These are phyloP conservation scores for Phaonia tiefii DNA, from an alignment of 2,888 invertebrate species.

Conservation along the genomic window DNA sequence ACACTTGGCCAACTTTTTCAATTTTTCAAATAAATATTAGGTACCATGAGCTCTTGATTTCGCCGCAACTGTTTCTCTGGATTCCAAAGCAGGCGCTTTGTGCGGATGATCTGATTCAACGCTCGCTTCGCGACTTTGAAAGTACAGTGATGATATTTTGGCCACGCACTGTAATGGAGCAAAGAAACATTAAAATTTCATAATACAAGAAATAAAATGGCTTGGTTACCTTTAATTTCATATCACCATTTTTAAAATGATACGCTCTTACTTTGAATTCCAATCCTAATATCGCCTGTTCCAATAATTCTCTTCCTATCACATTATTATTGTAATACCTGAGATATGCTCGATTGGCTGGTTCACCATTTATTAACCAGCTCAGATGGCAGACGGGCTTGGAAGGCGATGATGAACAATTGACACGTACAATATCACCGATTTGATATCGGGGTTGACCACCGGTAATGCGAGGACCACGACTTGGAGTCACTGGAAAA, in stretches of 20 bases:
- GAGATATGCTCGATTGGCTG: slow-evolving; percentile 83
- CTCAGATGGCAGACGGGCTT: slow-evolving; percentile 90
- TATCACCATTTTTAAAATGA: slow-evolving; percentile 91
- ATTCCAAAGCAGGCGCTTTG: slow-evolving; percentile 88
- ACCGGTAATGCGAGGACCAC: slow-evolving; percentile 90
- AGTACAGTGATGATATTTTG: slow-evolving; percentile 92
- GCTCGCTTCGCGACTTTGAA: slow-evolving; percentile 93
- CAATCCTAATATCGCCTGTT: slow-evolving; percentile 88
- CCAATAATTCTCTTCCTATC: slow-evolving; percentile 84
- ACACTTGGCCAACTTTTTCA: too few species aligned
- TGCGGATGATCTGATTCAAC: slow-evolving; percentile 89
- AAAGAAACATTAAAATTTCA: not conserved
- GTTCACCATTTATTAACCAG: slow-evolving; percentile 94
- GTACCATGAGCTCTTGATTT: slow-evolving; percentile 87
- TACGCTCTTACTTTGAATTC: slow-evolving; percentile 89
- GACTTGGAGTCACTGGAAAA: slow-evolving; percentile 87
- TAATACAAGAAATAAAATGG: too few species aligned
- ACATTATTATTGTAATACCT: slow-evolving; percentile 82
- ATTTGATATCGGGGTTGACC: slow-evolving; percentile 90
- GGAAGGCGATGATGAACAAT: slow-evolving; percentile 92
- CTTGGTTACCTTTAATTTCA: slow-evolving; percentile 92
- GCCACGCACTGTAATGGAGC: slow-evolving; percentile 85
- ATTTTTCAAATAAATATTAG: not conserved
- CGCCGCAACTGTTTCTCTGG: slow-evolving; percentile 85
- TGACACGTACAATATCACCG: slow-evolving; percentile 90